These are phyloP conservation scores for Conger conger DNA, from an alignment of 2,113 vertebrate species.

Conservation along the genomic window DNA sequence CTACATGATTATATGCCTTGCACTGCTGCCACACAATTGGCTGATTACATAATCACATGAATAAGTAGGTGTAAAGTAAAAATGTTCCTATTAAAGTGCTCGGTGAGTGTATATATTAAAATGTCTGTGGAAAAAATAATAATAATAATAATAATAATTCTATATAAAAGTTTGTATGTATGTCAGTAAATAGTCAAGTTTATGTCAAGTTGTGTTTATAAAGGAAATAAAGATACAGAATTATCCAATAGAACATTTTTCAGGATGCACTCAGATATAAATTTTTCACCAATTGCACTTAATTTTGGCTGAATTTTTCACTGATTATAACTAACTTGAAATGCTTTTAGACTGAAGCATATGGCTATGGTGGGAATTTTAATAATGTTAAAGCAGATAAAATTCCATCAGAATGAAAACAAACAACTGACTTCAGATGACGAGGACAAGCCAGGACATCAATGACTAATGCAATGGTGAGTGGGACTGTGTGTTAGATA, in stretches of 20 bases:
- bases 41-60: no score
- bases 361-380: background rate
- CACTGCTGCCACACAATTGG: no score
- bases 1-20: no score
- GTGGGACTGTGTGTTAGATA: constrained; percentile 46
- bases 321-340: background rate
- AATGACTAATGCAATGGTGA: constrained; percentile 31
- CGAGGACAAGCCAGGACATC: background rate
- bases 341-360: background rate
- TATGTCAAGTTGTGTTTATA: no score
- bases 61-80: no score
- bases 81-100: no score
- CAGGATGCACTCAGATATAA: background rate
- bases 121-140: no score
- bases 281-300: background rate
- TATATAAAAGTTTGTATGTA: no score
- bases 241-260: background rate
- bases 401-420: constrained; percentile 1
- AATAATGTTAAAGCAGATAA: background rate
- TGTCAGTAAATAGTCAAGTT: no score
- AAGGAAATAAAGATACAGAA: no score
- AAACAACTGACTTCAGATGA: background rate
- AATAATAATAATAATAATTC: no score
- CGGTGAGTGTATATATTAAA: no score
- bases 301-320: background rate